These are phyloP conservation scores for Camponotus floridanus DNA, from an alignment of 1,140 invertebrate genomes.

Conservation along the genomic window DNA sequence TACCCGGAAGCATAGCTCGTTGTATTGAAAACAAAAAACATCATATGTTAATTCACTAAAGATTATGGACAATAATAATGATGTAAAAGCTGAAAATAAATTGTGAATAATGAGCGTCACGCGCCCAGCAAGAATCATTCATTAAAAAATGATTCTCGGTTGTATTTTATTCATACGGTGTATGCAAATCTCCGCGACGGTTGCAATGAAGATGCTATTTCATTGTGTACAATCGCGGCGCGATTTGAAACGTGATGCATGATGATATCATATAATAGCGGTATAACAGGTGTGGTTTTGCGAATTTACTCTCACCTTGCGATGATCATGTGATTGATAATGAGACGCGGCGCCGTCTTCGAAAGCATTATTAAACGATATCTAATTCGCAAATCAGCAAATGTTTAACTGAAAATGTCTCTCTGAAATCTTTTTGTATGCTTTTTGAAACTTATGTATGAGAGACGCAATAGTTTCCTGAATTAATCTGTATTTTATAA, in stretches of 20 bases:
- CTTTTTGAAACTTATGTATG: neutral
- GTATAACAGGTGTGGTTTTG: constrained; percentile 1
- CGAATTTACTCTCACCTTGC: constrained; percentile 27
- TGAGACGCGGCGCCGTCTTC: neutral
- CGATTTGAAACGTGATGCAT: constrained; percentile 27
- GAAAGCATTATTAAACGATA: neutral
- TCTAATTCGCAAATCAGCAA: neutral
- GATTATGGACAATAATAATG: constrained; percentile 36
- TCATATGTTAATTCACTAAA: neutral
- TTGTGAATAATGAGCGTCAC: neutral
- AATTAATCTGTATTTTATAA: constrained; percentile 14
- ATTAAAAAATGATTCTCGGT: constrained; percentile 30
- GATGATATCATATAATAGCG: constrained; percentile 15
- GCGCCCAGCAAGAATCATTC: constrained; percentile 1
- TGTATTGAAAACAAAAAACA: neutral
- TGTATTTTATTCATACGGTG: constrained; percentile 6
- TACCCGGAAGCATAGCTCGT: neutral
- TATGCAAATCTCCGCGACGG: constrained; percentile 25
- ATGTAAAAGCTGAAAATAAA: constrained; percentile 41
- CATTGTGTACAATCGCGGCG: neutral
- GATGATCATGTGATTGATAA: constrained; percentile 49
- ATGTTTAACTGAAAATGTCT: neutral
- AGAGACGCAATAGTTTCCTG: neutral
- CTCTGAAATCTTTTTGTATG: neutral
- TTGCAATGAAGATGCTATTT: constrained; percentile 12